A percentile compares a stretch with the other conserved stretches of the same genome.
These are phyloP conservation scores for Pongo abelii DNA, from an alignment of 2,113 vertebrate genomes.

Conservation along the genomic window DNA sequence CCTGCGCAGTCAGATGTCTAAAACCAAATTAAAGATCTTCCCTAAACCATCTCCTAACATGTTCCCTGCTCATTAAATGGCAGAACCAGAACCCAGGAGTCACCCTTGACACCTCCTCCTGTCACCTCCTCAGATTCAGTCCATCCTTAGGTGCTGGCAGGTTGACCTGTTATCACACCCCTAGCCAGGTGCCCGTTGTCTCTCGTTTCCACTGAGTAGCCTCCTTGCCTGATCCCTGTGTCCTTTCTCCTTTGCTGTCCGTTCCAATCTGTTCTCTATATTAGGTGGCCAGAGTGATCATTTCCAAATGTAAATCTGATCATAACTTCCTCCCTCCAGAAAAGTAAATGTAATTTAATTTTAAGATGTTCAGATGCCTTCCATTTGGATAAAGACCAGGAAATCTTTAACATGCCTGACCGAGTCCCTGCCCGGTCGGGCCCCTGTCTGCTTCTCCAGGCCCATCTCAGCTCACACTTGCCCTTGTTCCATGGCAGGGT, in stretches of 20 bases:
- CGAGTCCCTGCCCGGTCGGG: background rate
- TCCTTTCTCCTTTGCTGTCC: background rate
- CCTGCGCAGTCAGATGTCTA: background rate
- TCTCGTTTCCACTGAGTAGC: background rate
- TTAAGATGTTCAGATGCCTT: background rate
- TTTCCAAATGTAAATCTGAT: conserved; percentile 2
- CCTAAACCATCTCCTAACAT: no score
- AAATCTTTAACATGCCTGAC: background rate
- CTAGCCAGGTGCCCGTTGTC: background rate
- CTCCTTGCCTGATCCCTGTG: background rate
- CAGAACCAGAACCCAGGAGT: background rate
- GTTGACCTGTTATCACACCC: background rate
- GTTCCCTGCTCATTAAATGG: background rate
- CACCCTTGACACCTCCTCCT: background rate
- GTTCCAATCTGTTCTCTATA: background rate
- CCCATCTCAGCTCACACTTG: background rate
- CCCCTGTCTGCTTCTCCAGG: background rate
- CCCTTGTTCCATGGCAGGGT: background rate
- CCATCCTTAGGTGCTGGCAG: background rate
- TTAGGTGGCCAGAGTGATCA: background rate
- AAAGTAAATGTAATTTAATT: background rate
- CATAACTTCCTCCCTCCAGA: background rate
- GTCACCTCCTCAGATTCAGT: background rate
- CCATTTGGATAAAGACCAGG: background rate
- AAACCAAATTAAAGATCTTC: background rate